These are phyloP conservation scores for Agrypnus murinus DNA, from an alignment of 2,888 invertebrate species.

Conservation along the genomic window DNA sequence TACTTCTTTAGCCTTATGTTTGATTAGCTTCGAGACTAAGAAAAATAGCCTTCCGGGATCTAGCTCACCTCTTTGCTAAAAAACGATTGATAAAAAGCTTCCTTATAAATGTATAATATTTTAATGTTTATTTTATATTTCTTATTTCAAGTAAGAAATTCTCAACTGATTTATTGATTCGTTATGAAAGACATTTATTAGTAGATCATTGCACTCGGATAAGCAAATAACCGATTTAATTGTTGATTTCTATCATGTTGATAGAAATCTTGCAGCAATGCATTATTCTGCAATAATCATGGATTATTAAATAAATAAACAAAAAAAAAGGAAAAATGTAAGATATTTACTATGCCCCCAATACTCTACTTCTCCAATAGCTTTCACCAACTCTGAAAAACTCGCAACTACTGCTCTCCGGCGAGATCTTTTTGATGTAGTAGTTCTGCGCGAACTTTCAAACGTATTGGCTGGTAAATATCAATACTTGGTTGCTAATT, in stretches of 20 bases:
- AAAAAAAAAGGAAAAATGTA: slow-evolving; percentile 21
- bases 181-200: too few relatives aligned
- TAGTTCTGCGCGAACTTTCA: slow-evolving; percentile 37
- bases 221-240: slow-evolving; percentile 6
- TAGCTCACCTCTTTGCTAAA: too few relatives aligned
- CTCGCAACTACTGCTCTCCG: slow-evolving; percentile 11
- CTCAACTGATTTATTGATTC: too few relatives aligned
- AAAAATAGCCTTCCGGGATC: too few relatives aligned
- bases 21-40: too few relatives aligned
- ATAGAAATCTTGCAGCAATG: slow-evolving; percentile 30
- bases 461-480: slow-evolving; percentile 10
- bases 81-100: too few relatives aligned
- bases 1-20: too few relatives aligned
- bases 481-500: too few relatives aligned
- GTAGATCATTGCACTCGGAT: not conserved
- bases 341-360: slow-evolving; percentile 52
- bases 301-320: slow-evolving; percentile 2
- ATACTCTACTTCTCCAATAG: slow-evolving; percentile 52
- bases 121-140: not conserved
- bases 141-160: not conserved
- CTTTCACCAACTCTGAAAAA: slow-evolving; percentile 51
- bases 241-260: slow-evolving; percentile 1
- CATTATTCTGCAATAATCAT: slow-evolving; percentile 2
- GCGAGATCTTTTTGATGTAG: slow-evolving; percentile 25
- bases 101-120: too few relatives aligned